phyloP scores from a whole-genome alignment of 2,888 invertebrate species.

The Bombyx huttoni region DNA sequence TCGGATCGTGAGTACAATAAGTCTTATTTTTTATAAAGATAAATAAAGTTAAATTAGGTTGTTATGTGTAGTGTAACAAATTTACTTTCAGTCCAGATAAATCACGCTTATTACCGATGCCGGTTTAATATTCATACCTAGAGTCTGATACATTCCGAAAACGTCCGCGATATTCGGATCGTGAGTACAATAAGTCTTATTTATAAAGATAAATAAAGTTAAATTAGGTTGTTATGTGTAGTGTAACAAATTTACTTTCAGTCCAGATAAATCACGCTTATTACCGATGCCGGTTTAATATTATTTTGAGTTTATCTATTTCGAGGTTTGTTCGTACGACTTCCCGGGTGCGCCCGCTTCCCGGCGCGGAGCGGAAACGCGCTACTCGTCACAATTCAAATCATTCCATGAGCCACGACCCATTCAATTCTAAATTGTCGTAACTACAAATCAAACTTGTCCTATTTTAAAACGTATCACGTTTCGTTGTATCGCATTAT shows the following conservation, averaged over 20 bases:
- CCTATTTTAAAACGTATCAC: slow-evolving; percentile 19
- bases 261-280: not conserved
- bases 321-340: slow-evolving; percentile 1
- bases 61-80: too few relatives aligned
- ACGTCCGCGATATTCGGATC: not conserved
- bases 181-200: too few relatives aligned
- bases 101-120: not conserved
- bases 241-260: too few relatives aligned
- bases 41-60: too few relatives aligned
- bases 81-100: too few relatives aligned
- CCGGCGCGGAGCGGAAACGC: slow-evolving; percentile 33
- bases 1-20: not conserved
- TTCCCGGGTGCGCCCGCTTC: slow-evolving; percentile 29
- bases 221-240: too few relatives aligned
- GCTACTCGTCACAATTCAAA: slow-evolving; percentile 37
- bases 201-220: too few relatives aligned
- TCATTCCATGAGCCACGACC: slow-evolving; percentile 17
- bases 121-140: not conserved
- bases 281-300: not conserved
- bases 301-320: not conserved
- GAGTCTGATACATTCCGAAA: not conserved
- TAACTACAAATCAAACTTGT: slow-evolving; percentile 10
- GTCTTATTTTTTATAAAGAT: too few relatives aligned
- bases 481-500: slow-evolving; percentile 14
- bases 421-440: slow-evolving; percentile 21